Conservation (phyloP, 2,888 invertebrate species). For the Gortyna flavago region DNA sequence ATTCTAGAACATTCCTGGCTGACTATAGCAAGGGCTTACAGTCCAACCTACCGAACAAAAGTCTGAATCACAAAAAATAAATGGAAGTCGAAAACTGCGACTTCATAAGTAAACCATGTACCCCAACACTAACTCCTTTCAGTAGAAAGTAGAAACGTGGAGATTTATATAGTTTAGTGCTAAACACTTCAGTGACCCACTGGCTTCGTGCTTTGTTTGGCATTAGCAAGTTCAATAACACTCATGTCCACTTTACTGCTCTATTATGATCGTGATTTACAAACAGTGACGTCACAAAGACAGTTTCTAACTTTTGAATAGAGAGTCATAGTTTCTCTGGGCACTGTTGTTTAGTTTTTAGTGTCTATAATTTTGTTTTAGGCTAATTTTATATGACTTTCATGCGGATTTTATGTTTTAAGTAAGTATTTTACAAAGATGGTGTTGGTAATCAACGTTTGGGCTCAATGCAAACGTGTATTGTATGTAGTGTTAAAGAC, state of each 20-base stretch:
- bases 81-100: neutral
- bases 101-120: conserved; percentile 25
- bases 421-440: neutral
- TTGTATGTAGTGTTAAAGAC: neutral
- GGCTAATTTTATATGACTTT: neutral
- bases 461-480: no score
- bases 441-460: neutral
- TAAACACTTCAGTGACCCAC: conserved; percentile 48
- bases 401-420: neutral
- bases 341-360: conserved; percentile 1
- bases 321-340: conserved; percentile 7
- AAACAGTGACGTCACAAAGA: conserved; percentile 26
- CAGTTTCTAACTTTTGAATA: conserved; percentile 43
- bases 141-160: conserved; percentile 56
- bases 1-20: neutral
- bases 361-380: conserved; percentile 7
- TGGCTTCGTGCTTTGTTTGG: conserved; percentile 51
- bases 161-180: conserved; percentile 51
- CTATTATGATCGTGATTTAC: conserved; percentile 47
- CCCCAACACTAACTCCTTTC: conserved; percentile 33
- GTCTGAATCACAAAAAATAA: no score
- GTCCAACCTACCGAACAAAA: neutral
- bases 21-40: neutral
- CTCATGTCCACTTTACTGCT: conserved; percentile 36
- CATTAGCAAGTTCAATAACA: conserved; percentile 47